phyloP scores from a whole-genome alignment of 2,888 invertebrate genomes.

The Cataglyphis altisquamis region DNA sequence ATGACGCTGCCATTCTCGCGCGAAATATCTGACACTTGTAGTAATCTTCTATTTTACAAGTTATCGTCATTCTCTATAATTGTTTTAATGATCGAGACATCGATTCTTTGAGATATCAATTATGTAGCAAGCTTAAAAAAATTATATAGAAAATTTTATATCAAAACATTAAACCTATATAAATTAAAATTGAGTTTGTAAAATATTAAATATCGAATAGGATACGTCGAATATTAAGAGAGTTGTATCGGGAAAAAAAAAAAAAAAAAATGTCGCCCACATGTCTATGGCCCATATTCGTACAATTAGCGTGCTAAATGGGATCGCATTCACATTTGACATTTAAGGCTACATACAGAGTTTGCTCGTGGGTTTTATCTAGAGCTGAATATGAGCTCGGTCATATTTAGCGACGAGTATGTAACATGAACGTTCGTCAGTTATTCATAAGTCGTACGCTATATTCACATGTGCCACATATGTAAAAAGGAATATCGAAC shows the following conservation, averaged over 20 bases:
- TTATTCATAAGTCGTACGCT: conserved; percentile 25
- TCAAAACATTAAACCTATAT: not conserved
- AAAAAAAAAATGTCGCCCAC: not conserved
- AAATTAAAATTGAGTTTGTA: not conserved
- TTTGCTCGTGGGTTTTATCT: conserved; percentile 20
- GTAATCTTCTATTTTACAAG: not conserved
- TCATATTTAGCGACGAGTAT: conserved; percentile 15
- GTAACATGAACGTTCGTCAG: conserved; percentile 7
- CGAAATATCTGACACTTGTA: not conserved
- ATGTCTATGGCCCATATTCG: conserved; percentile 13
- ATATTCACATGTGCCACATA: not conserved
- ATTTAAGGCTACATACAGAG: conserved; percentile 30
- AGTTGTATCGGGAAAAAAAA: not conserved
- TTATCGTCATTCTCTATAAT: not conserved
- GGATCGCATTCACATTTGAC: conserved; percentile 34
- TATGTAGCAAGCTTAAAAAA: not conserved
- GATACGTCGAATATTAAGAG: not conserved
- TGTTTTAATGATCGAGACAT: not conserved
- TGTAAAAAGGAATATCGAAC: conserved; percentile 38
- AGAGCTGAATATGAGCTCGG: conserved; percentile 18
- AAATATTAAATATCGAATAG: not conserved
- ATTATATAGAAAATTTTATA: not conserved
- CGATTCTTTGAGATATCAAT: not conserved
- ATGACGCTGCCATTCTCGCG: not conserved
- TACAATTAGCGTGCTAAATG: conserved; percentile 30